Percentiles rank a stretch among this genome's conserved stretches.
These are phyloP conservation scores for Podarcis siculus DNA, from an alignment of 2,797 vertebrate species.

Conservation along the genomic window DNA sequence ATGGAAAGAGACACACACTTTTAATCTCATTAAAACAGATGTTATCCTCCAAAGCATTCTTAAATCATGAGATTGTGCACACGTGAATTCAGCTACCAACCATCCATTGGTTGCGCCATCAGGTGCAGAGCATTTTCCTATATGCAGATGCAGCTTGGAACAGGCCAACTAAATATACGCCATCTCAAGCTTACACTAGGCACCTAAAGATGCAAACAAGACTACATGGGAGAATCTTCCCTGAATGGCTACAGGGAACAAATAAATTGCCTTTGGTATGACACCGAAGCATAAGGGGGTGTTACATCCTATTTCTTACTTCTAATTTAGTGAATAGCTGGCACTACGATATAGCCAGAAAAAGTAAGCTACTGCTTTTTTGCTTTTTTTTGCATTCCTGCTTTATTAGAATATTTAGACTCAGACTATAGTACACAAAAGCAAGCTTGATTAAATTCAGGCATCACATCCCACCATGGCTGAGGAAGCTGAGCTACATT, in stretches of 20 bases:
- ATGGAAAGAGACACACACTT: neutral
- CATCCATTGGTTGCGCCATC: neutral
- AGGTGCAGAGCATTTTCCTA: neutral
- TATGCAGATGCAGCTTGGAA: neutral
- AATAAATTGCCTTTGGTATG: neutral
- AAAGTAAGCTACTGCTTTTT: neutral
- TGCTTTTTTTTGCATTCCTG: neutral
- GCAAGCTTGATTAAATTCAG: no score
- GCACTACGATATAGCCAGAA: neutral
- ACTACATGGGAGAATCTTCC: no score
- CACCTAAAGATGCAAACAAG: neutral
- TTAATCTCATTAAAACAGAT: neutral
- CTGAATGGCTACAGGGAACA: no score
- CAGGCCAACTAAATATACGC: neutral
- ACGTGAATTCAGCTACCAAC: neutral
- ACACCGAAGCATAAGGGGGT: neutral
- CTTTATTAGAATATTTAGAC: neutral
- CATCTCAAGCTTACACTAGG: neutral
- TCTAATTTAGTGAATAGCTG: neutral
- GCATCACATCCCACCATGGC: neutral
- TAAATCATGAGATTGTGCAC: neutral
- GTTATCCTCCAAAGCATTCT: neutral
- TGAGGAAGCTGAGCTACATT: neutral
- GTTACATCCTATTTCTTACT: neutral
- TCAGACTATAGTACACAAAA: neutral